Conservation (phyloP, 64 coral and sea anemone species). For the Dendronephthya gigantea region DNA sequence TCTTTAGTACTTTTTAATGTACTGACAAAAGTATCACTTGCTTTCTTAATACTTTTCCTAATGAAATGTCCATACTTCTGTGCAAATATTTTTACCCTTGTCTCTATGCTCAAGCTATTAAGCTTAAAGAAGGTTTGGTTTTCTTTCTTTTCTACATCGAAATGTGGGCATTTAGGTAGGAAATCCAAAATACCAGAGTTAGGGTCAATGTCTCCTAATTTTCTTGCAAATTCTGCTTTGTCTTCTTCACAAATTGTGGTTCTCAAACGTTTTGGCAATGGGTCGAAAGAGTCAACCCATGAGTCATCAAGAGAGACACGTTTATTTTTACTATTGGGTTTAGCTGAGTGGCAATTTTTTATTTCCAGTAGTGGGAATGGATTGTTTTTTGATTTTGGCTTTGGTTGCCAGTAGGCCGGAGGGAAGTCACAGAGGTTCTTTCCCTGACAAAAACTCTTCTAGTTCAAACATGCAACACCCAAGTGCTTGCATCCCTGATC, state of each 20-base stretch:
- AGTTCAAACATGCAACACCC: constrained; percentile 6
- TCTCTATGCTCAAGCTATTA: constrained; percentile 17
- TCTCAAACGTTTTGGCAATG: neutral
- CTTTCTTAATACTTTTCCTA: constrained; percentile 6
- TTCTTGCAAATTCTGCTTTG: neutral
- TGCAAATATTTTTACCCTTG: constrained; percentile 8
- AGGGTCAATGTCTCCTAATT: neutral
- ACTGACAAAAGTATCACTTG: constrained; percentile 4
- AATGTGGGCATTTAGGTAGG: neutral
- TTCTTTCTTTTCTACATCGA: neutral
- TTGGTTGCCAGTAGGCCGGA: constrained; percentile 16
- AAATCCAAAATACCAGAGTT: neutral
- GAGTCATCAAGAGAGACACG: constrained; percentile 1
- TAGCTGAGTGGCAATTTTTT: neutral
- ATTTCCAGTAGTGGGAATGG: constrained; percentile 1
- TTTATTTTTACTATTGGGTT: neutral
- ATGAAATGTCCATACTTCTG: neutral
- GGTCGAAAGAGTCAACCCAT: neutral
- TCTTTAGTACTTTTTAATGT: constrained; percentile 10
- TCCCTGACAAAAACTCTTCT: constrained; percentile 14
- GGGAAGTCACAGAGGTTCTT: neutral
- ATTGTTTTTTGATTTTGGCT: constrained; percentile 2
- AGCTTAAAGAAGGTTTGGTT: neutral
- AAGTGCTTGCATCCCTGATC: no score
- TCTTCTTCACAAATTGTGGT: neutral